Evolutionary conservation across 37 sponge, comb jelly and placozoan species (phyloP).

Genomic region (Aphrocallistes beatrix): DNA sequence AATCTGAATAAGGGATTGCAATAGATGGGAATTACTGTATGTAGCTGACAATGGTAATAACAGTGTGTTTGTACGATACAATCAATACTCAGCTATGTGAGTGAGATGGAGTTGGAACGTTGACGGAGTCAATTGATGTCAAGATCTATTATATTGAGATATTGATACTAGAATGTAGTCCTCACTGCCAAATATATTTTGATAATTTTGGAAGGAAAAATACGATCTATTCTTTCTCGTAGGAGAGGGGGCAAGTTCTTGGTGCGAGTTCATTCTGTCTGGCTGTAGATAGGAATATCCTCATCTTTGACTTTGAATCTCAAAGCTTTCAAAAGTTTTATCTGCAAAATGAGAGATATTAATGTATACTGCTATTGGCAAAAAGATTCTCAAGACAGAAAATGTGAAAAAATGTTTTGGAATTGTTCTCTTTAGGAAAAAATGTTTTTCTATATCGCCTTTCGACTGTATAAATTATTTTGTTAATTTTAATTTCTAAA

Average conservation of each 20-base stretch:
- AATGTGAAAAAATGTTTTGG: no score
- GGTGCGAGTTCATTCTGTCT: background rate
- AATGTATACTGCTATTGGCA: background rate
- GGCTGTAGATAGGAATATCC: background rate
- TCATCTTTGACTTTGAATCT: background rate
- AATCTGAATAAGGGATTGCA: no score
- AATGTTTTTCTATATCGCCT: no score
- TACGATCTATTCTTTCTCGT: background rate
- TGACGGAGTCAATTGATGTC: background rate
- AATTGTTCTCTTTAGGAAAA: no score
- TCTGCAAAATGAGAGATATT: background rate
- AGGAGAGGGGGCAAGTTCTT: background rate
- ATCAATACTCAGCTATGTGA: background rate
- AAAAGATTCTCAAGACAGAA: background rate
- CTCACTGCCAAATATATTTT: background rate
- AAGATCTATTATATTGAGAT: background rate
- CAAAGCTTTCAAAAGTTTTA: background rate
- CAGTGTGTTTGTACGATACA: background rate
- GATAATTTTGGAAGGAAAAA: background rate
- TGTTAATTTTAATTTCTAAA: no score
- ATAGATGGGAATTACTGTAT: background rate
- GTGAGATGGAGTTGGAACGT: background rate
- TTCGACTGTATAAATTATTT: no score
- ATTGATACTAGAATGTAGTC: background rate
- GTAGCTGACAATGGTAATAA: background rate